Percentiles rank a stretch among this genome's conserved stretches.
Conservation (phyloP, 1,140 invertebrate species). For the Philaenus spumarius region DNA sequence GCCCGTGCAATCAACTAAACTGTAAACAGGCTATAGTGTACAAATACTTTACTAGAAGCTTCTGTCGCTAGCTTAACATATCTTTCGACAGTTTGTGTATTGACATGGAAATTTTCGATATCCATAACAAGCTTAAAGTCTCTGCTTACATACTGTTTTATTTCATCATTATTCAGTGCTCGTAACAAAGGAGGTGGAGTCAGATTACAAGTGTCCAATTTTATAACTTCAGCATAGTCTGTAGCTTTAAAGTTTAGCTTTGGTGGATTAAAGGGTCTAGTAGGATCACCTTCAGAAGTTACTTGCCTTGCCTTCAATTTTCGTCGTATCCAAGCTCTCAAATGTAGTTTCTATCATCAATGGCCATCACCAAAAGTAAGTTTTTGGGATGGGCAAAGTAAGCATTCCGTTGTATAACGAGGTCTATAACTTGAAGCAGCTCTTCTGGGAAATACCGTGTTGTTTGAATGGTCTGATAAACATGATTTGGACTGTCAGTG, state of each 20-base stretch:
- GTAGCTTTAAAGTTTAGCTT: conserved; percentile 20
- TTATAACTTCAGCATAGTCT: conserved; percentile 21
- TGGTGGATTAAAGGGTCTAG: conserved; percentile 17
- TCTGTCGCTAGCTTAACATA: too few relatives aligned
- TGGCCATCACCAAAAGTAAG: conserved; percentile 33
- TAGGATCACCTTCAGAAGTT: conserved; percentile 22
- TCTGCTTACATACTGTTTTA: too few relatives aligned
- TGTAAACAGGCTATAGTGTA: too few relatives aligned
- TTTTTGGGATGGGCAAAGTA: too few relatives aligned
- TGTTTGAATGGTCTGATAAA: conserved; percentile 22
- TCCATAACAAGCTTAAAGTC: conserved; percentile 7
- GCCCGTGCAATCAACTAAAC: too few relatives aligned
- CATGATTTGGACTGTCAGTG: too few relatives aligned
- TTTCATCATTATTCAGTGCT: too few relatives aligned
- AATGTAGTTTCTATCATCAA: conserved; percentile 28
- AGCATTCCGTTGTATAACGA: conserved; percentile 31
- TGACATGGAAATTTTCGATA: not conserved
- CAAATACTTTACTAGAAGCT: too few relatives aligned
- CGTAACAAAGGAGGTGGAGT: conserved; percentile 20
- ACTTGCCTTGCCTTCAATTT: not conserved
- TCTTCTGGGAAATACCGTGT: conserved; percentile 18
- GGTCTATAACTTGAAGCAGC: conserved; percentile 26
- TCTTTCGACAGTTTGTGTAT: too few relatives aligned
- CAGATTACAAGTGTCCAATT: conserved; percentile 12
- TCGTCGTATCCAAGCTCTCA: conserved; percentile 23